A percentile compares a stretch with the other conserved stretches of the same genome.
Evolutionary conservation across 2,797 vertebrate genomes (phyloP).

Genomic region (Clangula hyemalis): DNA sequence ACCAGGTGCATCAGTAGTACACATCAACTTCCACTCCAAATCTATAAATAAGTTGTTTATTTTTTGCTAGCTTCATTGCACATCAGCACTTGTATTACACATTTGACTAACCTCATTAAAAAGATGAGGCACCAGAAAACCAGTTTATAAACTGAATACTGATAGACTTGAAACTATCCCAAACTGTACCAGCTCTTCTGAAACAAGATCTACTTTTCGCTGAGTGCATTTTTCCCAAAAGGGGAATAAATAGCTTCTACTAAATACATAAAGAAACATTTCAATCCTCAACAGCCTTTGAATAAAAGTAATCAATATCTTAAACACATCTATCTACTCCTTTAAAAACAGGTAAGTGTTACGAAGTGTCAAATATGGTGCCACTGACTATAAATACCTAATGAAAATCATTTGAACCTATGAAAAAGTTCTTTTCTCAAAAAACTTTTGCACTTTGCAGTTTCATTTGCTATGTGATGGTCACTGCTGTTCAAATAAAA

Average conservation of each 20-base stretch:
- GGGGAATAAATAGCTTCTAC: background rate
- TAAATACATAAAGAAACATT: background rate
- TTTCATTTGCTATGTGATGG: background rate
- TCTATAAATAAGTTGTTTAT: background rate
- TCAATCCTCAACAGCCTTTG: background rate
- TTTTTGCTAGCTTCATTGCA: background rate
- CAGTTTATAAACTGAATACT: background rate
- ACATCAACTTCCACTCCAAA: background rate
- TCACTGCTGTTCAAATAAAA: background rate
- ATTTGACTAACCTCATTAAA: background rate
- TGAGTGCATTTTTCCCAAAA: background rate
- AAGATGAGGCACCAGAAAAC: background rate
- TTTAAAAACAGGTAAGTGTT: background rate
- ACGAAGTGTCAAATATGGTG: background rate
- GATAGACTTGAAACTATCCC: background rate
- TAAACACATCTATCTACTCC: background rate
- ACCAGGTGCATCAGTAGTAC: background rate
- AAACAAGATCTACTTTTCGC: background rate
- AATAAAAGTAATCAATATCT: background rate
- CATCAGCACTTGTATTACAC: background rate
- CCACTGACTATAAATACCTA: background rate
- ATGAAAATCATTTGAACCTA: background rate
- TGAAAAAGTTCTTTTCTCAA: background rate
- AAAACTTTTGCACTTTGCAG: background rate
- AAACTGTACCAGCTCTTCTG: background rate